Evolutionary conservation across 1,140 invertebrate species (phyloP).

Genomic region (Vollenhovia emeryi): DNA sequence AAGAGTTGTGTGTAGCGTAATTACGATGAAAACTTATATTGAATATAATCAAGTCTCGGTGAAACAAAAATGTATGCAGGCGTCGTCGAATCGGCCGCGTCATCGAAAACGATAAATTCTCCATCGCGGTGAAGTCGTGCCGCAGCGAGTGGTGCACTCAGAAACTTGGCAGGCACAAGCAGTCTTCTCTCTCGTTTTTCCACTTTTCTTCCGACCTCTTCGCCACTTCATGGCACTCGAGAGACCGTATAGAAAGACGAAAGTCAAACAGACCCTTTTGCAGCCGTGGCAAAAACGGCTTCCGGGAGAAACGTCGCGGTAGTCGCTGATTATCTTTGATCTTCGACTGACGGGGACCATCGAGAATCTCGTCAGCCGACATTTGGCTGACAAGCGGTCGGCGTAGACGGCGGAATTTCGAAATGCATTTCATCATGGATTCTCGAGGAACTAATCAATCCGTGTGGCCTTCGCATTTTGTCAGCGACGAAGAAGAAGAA

Average conservation of each 20-base stretch:
- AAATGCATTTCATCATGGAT: not conserved
- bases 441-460: not conserved
- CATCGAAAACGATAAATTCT: slow-evolving; percentile 62
- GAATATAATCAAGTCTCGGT: not conserved
- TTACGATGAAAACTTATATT: not conserved
- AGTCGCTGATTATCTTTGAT: slow-evolving; percentile 80
- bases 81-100: slow-evolving; percentile 9
- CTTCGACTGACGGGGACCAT: slow-evolving; percentile 63
- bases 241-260: slow-evolving; percentile 59
- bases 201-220: slow-evolving; percentile 1
- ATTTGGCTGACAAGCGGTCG: not conserved
- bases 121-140: slow-evolving; percentile 52
- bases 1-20: not conserved
- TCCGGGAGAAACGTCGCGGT: slow-evolving; percentile 65
- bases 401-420: slow-evolving; percentile 16
- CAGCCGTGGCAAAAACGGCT: slow-evolving; percentile 65
- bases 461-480: not conserved
- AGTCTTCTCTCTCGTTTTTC: slow-evolving; percentile 14
- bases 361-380: slow-evolving; percentile 53
- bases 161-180: slow-evolving; percentile 62
- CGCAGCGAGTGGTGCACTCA: slow-evolving; percentile 65
- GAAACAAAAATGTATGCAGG: slow-evolving; percentile 20
- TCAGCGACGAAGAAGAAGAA: not conserved
- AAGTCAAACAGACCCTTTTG: slow-evolving; percentile 76
- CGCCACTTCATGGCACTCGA: slow-evolving; percentile 14